Base-by-base conservation (phyloP, 2,797 vertebrate species). In the Babyrousa celebensis region DNA sequence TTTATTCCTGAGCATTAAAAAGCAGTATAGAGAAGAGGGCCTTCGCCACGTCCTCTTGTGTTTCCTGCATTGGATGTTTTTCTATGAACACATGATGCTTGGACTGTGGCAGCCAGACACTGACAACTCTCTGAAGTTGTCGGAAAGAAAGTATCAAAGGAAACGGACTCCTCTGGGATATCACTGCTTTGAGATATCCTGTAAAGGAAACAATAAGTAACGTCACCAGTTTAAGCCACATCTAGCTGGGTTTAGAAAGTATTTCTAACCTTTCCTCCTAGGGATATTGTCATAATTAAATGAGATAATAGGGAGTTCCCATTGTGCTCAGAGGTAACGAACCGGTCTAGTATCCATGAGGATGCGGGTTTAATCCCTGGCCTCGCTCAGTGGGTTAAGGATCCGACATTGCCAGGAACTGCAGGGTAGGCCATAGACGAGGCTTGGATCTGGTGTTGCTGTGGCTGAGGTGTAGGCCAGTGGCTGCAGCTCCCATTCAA, bases 1-100 rank as follows among this genome's bases (percentile, higher is more conserved):
- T 83, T 84, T 18, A 83, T 85, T 92, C 83, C 83, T 91, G 72
- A 88, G 74, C 36, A 86, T 15, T 40, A 75, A 36, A 84, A n/a
- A 74, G 63, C 7, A 15, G 25, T 15, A 15, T 2, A 62, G 1
- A 83, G 48, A 58, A 86, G 67, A 56, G 21, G 56, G 3, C 15
- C 25, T 32, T 12, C 21, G 23, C 48, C n/a, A 4, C 20, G 14
- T 74, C 29, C 20, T 32, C 25, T 40, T 25, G 14, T 60, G 27
- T 60, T 67, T 71, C 58, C 70, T 58, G n/a, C 27, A 32, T 43
- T 77, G 65, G 54, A 36, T 79, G 54, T 18, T 54, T 12, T 7
- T 58, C 25, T 43, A 15, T 25, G 21, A 78, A 84, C 65, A 48
- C 2, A 0, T 16, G 36, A 29, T 18, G 68, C 8, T 74, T 15